These are phyloP conservation scores for Epicampocera succincta DNA, from an alignment of 2,888 invertebrate genomes.

Conservation along the genomic window DNA sequence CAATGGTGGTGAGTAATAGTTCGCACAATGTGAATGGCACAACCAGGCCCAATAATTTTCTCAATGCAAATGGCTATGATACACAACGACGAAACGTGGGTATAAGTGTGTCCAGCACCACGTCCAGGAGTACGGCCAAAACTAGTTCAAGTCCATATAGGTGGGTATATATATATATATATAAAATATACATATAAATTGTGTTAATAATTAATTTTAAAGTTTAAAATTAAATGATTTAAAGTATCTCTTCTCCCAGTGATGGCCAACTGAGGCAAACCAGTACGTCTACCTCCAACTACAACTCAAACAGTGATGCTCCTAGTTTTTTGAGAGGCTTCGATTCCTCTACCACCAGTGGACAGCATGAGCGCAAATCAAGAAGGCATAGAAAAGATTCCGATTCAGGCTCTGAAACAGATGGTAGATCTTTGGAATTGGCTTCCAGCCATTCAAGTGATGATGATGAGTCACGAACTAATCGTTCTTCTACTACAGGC, in stretches of 20 bases:
- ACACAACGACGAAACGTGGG: slow-evolving; percentile 90
- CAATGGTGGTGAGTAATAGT: slow-evolving; percentile 88
- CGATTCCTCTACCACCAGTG: slow-evolving; percentile 77
- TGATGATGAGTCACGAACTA: slow-evolving; percentile 87
- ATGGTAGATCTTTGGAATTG: slow-evolving; percentile 91
- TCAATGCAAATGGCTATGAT: slow-evolving; percentile 82
- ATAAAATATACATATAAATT: too few species aligned
- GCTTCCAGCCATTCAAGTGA: slow-evolving; percentile 98
- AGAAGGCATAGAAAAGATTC: slow-evolving; percentile 84
- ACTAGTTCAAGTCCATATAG: slow-evolving; percentile 96
- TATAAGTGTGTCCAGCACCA: slow-evolving; percentile 96
- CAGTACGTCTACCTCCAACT: slow-evolving; percentile 93
- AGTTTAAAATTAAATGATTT: slow-evolving; percentile 50
- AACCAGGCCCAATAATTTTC: slow-evolving; percentile 78
- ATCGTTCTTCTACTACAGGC: slow-evolving; percentile 78
- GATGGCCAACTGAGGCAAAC: slow-evolving; percentile 92
- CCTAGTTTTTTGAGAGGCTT: slow-evolving; percentile 87
- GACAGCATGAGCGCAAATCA: slow-evolving; percentile 77
- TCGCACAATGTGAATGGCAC: slow-evolving; percentile 87
- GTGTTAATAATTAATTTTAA: too few species aligned
- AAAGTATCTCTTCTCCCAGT: slow-evolving; percentile 81
- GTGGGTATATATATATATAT: too few species aligned
- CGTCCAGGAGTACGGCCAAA: slow-evolving; percentile 96
- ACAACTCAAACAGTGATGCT: slow-evolving; percentile 90
- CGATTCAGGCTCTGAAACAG: slow-evolving; percentile 91